Evolutionary conservation across 2,113 vertebrate species (phyloP), one percentile per base, ranked within the genome.

Genomic region (Sinocyclocheilus maitianheensis): DNA sequence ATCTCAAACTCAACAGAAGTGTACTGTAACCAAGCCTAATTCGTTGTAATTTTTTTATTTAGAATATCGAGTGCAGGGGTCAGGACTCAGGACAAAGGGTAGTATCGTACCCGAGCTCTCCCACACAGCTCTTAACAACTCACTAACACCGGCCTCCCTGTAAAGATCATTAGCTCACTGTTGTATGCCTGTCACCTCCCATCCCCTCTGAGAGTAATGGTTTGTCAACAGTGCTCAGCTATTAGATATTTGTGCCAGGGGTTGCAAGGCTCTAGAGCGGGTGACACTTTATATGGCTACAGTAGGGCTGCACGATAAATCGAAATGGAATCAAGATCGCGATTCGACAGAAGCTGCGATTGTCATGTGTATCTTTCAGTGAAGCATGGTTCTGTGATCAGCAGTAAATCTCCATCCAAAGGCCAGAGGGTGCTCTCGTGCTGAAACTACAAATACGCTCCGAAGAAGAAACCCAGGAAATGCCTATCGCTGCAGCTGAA

Each of bases 101-200:
- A 48, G n/a, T 30, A 24, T 20, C 18, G 9, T 55, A 55, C 43
- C 71, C 84, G 89, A 92, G 90, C 87, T 76, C 72, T 75, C 14
- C 37, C 2, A 69, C 86, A 75, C 83, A 81, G 69, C 79, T 69
- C 51, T 83, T 81, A 24, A 11, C 55, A 76, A 58, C 86, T 88
- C 87, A 12, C 67, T 89, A 88, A 71, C 62, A n/a, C 74, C 77
- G 85, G 74, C 79, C 79, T 84, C 78, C 81, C 87, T 87, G 90
- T 69, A 85, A 83, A 88, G 86, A 81, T 69, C 79, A 86, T 88
- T 78, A 82, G 58, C 53, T 67, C 84, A 40, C 30, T 48, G 84
- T 71, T 87, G 74, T 55, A 81, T 14, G 37, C 4, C 84, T 69
- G 78, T 77, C 58, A 48, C 43, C 26, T 85, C 60, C 60, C 37